Evolutionary conservation across 2,113 vertebrate genomes (phyloP), one percentile per base, ranked within the genome.

Genomic region (Amphiprion ocellaris): DNA sequence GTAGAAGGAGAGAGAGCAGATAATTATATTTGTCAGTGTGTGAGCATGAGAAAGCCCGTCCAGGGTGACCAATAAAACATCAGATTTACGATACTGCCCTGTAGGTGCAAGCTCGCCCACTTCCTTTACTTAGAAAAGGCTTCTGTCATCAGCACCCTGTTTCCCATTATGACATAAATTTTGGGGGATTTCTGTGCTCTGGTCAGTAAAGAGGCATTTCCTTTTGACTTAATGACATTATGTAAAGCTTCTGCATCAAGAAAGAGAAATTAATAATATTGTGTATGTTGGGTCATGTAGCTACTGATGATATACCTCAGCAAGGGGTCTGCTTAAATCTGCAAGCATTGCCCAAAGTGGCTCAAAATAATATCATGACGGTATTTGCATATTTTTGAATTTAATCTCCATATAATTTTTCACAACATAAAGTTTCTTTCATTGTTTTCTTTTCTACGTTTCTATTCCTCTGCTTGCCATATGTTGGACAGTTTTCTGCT

Each of bases 21-120:
- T 69, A 66, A 76, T 81, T 90, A 58, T 65, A 74, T 83, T 71
- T 82, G 60, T 88, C 37, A 10, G 59, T 58, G 1, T 69, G 82
- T 23, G 59, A 74, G 79, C n/a, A 23, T 67, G 73, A 87, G 76
- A 83, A 63, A 70, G 61, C 41, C 21, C 0, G 17, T 69, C 68
- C 83, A 17, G 24, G 49, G 30, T 56, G 83, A 84, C 78, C 81
- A 83, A 74, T 90, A 78, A 92, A 88, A 76, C 69, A 77, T 41
- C 74, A 75, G 74, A 82, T 87, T 90, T 87, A 91, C 17, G 39
- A 69, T 6, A 1, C 78, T 73, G 64, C 79, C 79, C 82, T 54
- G 72, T 65, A 82, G 85, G 72, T 85, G 68, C 79, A 47, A 53
- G 54, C 67, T 63, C 11, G 10, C 79, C 59, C 54, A 63, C 75